Conservation (phyloP, 2,888 invertebrate genomes). For the Lithophane ornitopus region DNA sequence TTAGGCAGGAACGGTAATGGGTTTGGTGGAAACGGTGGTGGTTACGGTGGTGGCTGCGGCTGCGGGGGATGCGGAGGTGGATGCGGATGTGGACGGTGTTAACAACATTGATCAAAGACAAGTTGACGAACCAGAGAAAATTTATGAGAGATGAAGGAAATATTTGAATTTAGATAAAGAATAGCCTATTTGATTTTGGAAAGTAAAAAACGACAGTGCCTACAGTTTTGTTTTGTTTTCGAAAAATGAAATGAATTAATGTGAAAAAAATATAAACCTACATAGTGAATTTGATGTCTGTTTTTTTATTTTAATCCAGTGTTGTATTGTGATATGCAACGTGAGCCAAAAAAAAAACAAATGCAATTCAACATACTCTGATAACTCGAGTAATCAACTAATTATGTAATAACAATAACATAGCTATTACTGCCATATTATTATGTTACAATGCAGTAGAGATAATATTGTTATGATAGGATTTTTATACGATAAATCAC, state of each 20-base stretch:
- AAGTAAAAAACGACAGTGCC: not conserved
- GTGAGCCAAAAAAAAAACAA: conserved; percentile 20
- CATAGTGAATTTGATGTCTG: not conserved
- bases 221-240: conserved; percentile 6
- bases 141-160: too few species aligned
- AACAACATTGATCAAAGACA: conserved; percentile 4
- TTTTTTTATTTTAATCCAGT: conserved; percentile 38
- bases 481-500: conserved; percentile 50
- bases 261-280: conserved; percentile 12
- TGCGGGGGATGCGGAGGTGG: conserved; percentile 43
- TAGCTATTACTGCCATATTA: conserved; percentile 4
- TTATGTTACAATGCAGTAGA: conserved; percentile 18
- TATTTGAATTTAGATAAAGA: not conserved
- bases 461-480: conserved; percentile 34
- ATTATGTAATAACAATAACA: conserved; percentile 25
- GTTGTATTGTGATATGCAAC: not conserved
- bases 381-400: conserved; percentile 32
- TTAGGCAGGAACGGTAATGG: conserved; percentile 61
- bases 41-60: conserved; percentile 54
- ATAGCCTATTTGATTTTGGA: not conserved
- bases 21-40: conserved; percentile 60
- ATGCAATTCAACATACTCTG: conserved; percentile 11
- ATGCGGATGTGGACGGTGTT: conserved; percentile 49
- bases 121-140: not conserved
- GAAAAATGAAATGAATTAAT: not conserved